These are phyloP conservation scores for Ciconia maguari DNA, from an alignment of 2,113 vertebrate species.

Conservation along the genomic window DNA sequence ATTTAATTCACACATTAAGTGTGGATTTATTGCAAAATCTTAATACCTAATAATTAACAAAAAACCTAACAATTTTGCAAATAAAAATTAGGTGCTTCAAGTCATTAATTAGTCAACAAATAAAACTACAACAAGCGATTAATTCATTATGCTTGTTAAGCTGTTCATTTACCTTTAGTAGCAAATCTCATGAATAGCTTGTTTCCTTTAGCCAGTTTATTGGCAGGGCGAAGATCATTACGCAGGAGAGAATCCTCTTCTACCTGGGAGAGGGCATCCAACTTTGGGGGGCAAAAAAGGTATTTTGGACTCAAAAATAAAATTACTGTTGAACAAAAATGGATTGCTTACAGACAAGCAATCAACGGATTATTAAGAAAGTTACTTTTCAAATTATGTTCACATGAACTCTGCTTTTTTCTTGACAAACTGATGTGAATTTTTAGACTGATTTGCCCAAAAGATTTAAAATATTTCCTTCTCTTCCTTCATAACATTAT, in stretches of 20 bases:
- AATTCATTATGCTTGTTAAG: background rate
- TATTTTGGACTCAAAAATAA: constrained; percentile 51
- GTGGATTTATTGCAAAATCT: background rate
- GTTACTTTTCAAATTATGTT: background rate
- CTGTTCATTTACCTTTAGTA: constrained; percentile 83
- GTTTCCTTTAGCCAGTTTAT: constrained; percentile 91
- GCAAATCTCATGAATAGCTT: constrained; percentile 92
- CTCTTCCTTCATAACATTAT: background rate
- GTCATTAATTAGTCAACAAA: background rate
- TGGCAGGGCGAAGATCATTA: constrained; percentile 88
- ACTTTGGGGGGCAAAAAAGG: constrained; percentile 68
- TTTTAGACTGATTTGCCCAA: background rate
- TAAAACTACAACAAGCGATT: background rate
- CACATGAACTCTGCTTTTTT: background rate
- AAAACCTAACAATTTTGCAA: background rate
- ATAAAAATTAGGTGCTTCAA: background rate
- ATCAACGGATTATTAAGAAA: background rate
- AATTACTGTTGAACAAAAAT: background rate
- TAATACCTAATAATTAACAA: background rate
- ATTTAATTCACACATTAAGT: background rate
- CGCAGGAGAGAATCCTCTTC: constrained; percentile 90
- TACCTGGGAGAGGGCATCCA: constrained; percentile 82
- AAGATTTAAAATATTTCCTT: background rate
- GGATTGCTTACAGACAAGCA: background rate
- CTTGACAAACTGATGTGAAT: background rate